phyloP scores from a whole-genome alignment of 2,888 invertebrate genomes.

The Myopa tessellatipennis region DNA sequence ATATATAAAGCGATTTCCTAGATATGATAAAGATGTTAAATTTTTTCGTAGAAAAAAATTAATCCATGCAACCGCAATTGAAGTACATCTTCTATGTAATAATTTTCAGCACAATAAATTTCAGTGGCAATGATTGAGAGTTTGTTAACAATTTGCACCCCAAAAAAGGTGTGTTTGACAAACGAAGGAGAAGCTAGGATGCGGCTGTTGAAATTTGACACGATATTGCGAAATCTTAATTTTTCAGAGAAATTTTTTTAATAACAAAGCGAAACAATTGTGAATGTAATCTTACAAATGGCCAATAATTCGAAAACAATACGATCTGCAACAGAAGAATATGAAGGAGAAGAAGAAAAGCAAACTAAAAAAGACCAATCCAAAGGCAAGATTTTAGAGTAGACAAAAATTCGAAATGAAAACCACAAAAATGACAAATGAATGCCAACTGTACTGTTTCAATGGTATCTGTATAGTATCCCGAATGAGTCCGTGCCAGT shows the following conservation, averaged over 20 bases:
- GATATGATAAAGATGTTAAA: too few relatives aligned
- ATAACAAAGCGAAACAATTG: background rate
- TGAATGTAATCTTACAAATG: slow-evolving; percentile 32
- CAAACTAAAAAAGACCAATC: background rate
- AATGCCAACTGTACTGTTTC: slow-evolving; percentile 17
- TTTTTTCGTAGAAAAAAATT: too few relatives aligned
- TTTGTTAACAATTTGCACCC: background rate
- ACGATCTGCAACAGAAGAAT: background rate
- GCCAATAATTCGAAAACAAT: slow-evolving; percentile 35
- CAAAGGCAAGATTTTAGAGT: background rate
- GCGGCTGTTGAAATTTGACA: slow-evolving; percentile 22
- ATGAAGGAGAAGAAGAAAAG: background rate
- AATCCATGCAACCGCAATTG: too few relatives aligned
- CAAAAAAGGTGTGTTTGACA: background rate
- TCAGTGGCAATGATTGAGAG: too few relatives aligned
- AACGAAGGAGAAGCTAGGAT: background rate
- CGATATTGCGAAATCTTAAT: slow-evolving; percentile 26
- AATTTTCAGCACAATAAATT: too few relatives aligned
- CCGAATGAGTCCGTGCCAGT: background rate
- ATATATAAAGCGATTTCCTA: too few relatives aligned
- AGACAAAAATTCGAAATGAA: slow-evolving; percentile 5
- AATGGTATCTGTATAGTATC: background rate
- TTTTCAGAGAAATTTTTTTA: slow-evolving; percentile 3
- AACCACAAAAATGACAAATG: slow-evolving; percentile 39
- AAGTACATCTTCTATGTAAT: too few relatives aligned